Percentiles rank a stretch among this genome's conserved stretches.
Conservation (phyloP, 53 echinoderm and acorn worm genomes). For the Pentamera pediparva region DNA sequence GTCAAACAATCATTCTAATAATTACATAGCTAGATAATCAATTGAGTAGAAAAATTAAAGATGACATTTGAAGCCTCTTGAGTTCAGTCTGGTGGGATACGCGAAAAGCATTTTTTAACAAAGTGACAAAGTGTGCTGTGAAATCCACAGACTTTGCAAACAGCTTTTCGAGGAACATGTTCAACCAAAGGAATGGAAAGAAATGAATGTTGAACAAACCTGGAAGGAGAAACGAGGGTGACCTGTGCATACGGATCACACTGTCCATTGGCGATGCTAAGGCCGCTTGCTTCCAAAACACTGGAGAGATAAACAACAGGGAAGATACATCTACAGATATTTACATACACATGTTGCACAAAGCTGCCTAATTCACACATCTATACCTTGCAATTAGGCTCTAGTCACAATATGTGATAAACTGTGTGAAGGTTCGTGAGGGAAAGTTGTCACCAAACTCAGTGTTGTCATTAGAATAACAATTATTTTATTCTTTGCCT, state of each 20-base stretch:
- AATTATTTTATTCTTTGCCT: too few relatives aligned
- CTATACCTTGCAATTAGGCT: too few relatives aligned
- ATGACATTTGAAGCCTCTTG: not conserved
- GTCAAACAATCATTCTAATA: too few relatives aligned
- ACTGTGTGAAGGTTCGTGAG: too few relatives aligned
- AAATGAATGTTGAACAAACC: constrained; percentile 27
- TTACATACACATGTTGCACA: too few relatives aligned
- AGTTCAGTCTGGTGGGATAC: not conserved
- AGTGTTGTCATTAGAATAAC: too few relatives aligned
- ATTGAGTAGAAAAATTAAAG: not conserved
- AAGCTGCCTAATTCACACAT: too few relatives aligned
- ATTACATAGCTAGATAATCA: too few relatives aligned
- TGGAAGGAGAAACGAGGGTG: constrained; percentile 54
- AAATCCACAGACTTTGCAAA: not conserved
- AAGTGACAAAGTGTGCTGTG: not conserved
- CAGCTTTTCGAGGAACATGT: not conserved
- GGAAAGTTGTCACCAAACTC: too few relatives aligned
- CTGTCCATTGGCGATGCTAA: constrained; percentile 89
- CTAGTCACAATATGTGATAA: too few relatives aligned
- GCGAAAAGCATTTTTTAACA: not conserved
- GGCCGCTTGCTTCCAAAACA: constrained; percentile 77
- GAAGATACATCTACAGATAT: too few relatives aligned
- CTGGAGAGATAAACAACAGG: constrained; percentile 43
- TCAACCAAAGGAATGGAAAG: not conserved
- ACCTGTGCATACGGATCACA: constrained; percentile 92